Evolutionary conservation across 92 coral and sea anemone genomes (phyloP).

Genomic region (Zoanthus solanderi): DNA sequence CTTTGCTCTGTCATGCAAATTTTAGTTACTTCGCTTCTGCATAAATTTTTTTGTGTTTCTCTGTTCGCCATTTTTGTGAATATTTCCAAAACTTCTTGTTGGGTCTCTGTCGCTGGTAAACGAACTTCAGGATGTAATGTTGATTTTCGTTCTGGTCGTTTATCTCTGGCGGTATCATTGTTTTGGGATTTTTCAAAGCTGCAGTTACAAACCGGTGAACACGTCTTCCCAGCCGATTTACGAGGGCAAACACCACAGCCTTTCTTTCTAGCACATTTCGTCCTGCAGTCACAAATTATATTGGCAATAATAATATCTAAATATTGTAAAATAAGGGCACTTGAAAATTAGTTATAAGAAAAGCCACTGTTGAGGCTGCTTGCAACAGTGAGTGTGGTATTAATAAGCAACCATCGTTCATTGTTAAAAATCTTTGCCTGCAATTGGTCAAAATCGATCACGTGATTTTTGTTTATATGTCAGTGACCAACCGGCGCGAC

Average conservation of each 20-base stretch:
- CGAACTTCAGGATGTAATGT: constrained; percentile 23
- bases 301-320: background rate
- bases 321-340: no score
- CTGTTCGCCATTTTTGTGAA: background rate
- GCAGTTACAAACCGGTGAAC: constrained; percentile 21
- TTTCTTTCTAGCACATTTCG: constrained; percentile 47
- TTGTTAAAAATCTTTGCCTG: no score
- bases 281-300: constrained; percentile 46
- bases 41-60: background rate
- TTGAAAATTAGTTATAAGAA: no score
- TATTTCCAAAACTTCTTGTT: constrained; percentile 18
- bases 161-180: background rate
- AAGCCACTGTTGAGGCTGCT: no score
- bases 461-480: no score
- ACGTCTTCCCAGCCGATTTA: constrained; percentile 37
- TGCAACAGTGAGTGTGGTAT: no score
- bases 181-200: background rate
- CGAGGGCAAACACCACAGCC: constrained; percentile 53
- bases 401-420: no score
- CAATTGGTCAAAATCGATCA: no score
- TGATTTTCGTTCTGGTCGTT: constrained; percentile 26
- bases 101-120: constrained; percentile 15
- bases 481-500: no score
- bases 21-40: constrained; percentile 10
- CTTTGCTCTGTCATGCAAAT: constrained; percentile 22